Evolutionary conservation across 2,797 vertebrate species (phyloP), one percentile per base, ranked within the genome.

Genomic region (Helicolenus hilgendorfi): DNA sequence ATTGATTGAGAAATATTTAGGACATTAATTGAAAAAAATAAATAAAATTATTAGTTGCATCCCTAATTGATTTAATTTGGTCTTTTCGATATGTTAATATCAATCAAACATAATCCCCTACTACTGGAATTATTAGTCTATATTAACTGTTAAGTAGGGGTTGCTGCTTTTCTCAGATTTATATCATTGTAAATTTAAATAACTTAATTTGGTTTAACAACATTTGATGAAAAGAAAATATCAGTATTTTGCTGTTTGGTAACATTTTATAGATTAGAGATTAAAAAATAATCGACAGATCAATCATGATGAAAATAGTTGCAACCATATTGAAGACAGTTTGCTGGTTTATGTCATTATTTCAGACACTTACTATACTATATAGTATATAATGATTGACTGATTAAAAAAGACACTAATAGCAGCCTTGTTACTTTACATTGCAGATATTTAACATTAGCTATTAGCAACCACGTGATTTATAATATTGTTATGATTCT

Each of bases 391-490:
- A 5, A 11, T 3, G 15, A 3, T 4, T 7, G 2, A 7, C 0
- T 18, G n/a, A 35, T 13, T 36, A 15, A 18, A 33, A 18, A 63
- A 14, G 38, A 0, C 36, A 38, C 5, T 38, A 38, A 11, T 2
- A 38, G 1, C 38, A 41, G 38, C 38, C 36, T 41, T 15, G 38
- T 15, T 41, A 0, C 13, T 15, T 13, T 5, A 38, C 38, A 38
- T 0, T 38, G 1, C 13, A 49, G 2, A 11, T 31, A n/a, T 58
- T 31, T 24, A 76, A 27, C 38, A 26, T 33, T 3, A 20, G 9
- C 15, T 1, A 18, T 3, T 2, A 3, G 18, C 5, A 53, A 31
- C 3, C 7, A 55, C 24, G 1, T 3, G 1, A 14, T 2, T 26
- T 15, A 18, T 0, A 22, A 14, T 5, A 4, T 1, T 4, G 5